Evolutionary conservation across 2,797 vertebrate species (phyloP), one percentile per base, ranked within the genome.

Genomic region (Gastrophryne carolinensis): DNA sequence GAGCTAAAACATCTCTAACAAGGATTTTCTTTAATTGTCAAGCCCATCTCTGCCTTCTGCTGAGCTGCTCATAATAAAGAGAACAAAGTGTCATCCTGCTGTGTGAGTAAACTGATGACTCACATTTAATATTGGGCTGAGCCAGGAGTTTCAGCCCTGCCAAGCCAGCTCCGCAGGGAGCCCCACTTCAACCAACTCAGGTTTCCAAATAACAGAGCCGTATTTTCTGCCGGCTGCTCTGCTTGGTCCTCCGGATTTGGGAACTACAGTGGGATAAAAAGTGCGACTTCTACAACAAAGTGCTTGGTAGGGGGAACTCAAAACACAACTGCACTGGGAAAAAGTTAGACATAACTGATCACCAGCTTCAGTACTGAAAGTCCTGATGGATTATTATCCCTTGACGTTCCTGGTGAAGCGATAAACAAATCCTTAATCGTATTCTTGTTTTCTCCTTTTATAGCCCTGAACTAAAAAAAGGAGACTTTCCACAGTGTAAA

Each of bases 21-120:
- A 87, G 75, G 71, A 81, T 80, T 75, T 81, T 81, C 72, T 85
- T 89, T 88, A 81, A 75, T 81, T 80, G 84, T 80, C 83, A 83
- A 85, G 86, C 81, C 58, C 72, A 85, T 81, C 0, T 61, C 79
- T 62, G 64, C 75, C 37, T 17, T 62, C 82, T 83, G 80, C 83
- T 84, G 83, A 83, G 80, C 67, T 79, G 81, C 80, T 89, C 3
- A 1, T 79, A 85, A 72, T 62, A 82, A 82, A 80, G 85, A 88
- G 85, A 83, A 90, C 87, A 89, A 87, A 90, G 86, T 71, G 70
- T 84, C 77, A 64, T 44, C 90, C 87, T 81, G 88, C 91, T 89
- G 90, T 82, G 90, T 85, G 84, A 84, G 86, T 90, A 90, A 91
- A 90, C 89, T 85, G 89, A 90, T 90, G 90, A 91, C 89, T 92